These are phyloP conservation scores for Ganaspis sp. DNA, from an alignment of 1,140 invertebrate genomes.

Conservation along the genomic window DNA sequence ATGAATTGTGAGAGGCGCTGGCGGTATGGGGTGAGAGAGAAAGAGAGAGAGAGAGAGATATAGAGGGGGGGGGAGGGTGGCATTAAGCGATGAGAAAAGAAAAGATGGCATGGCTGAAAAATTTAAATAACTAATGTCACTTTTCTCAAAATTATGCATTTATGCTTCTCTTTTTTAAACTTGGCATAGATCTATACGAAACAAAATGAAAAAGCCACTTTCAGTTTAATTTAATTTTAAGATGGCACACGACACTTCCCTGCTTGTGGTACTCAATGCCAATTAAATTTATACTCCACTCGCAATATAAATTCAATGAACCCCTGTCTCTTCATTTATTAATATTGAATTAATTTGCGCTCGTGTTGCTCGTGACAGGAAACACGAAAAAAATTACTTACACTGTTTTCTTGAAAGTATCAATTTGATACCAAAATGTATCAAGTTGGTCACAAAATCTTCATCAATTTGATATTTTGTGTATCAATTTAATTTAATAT, in stretches of 20 bases:
- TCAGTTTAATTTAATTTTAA: background rate
- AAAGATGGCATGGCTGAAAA: slow-evolving; percentile 30
- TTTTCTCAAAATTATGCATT: background rate
- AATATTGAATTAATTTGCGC: background rate
- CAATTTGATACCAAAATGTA: too few species aligned
- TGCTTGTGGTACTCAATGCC: background rate
- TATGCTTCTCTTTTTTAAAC: background rate
- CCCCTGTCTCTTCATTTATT: background rate
- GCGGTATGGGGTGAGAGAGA: background rate
- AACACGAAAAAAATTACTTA: too few species aligned
- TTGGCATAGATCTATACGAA: background rate
- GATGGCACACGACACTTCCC: background rate
- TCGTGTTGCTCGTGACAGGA: background rate
- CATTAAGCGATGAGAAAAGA: slow-evolving; percentile 37
- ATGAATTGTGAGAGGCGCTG: background rate
- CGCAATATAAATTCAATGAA: background rate
- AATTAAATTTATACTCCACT: background rate
- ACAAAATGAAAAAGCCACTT: background rate
- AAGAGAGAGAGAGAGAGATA: slow-evolving; percentile 38
- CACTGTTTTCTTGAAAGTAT: too few species aligned
- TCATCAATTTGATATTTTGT: too few species aligned
- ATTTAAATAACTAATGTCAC: slow-evolving; percentile 36
- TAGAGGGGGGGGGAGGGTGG: slow-evolving; percentile 29
- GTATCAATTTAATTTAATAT: too few species aligned
- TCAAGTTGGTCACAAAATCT: too few species aligned